These are phyloP conservation scores for Pterostichus madidus DNA, from an alignment of 2,888 invertebrate species.

Conservation along the genomic window DNA sequence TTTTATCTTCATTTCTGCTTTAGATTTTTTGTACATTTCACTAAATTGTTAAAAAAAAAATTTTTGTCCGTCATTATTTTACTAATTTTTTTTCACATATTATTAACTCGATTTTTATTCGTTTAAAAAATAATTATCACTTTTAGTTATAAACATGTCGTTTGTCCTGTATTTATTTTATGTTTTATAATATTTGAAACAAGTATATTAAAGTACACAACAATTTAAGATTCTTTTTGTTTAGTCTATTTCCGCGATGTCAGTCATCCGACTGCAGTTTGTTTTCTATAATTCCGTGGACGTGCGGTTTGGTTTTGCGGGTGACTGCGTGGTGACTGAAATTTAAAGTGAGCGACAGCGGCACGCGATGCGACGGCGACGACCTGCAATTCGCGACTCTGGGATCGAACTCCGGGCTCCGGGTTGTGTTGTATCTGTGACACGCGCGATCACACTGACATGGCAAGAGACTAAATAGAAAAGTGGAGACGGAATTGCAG, in stretches of 20 bases:
- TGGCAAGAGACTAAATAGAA: neutral
- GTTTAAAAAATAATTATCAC: too few relatives aligned
- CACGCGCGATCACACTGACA: conserved; percentile 43
- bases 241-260: neutral
- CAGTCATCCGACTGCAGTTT: too few relatives aligned
- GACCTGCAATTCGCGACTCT: conserved; percentile 22
- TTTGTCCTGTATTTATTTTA: too few relatives aligned
- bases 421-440: neutral
- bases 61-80: too few relatives aligned
- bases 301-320: conserved; percentile 25
- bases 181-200: too few relatives aligned
- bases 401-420: conserved; percentile 18
- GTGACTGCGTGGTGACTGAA: conserved; percentile 22
- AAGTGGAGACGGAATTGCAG: neutral
- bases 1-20: too few relatives aligned
- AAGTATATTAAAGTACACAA: too few relatives aligned
- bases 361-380: conserved; percentile 41
- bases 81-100: too few relatives aligned
- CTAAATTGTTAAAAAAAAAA: too few relatives aligned
- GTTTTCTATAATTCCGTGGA: neutral
- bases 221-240: conserved; percentile 6
- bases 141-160: too few relatives aligned
- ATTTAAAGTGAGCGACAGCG: conserved; percentile 62
- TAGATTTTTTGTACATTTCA: too few relatives aligned
- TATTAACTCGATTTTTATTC: too few relatives aligned